Evolutionary conservation across 2,113 vertebrate genomes (phyloP), one percentile per base, ranked within the genome.

Genomic region (Cyphomyrus plagiostoma): DNA sequence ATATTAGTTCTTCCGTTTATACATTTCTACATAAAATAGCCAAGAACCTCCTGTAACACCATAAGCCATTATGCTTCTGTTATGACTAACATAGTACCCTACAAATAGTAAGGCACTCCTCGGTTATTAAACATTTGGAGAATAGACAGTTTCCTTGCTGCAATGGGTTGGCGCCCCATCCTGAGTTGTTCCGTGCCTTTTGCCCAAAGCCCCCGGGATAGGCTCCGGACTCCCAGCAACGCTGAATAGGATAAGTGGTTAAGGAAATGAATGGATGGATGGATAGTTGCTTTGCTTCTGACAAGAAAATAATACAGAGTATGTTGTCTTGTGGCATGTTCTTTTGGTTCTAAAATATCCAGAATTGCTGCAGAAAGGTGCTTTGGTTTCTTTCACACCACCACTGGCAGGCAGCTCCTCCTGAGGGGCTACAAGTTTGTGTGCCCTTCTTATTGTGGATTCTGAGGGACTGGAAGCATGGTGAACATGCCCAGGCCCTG

Each of bases 301-400:
- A 19, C 19, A 56, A 56, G 52, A 23, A 58, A 5, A 58, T n/a
- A 23, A 58, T 23, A 6, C 21, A 23, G 56, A 58, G 21, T 58
- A 58, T 58, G 21, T 58, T 9, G 23, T 62, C 26, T 4, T 3
- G 5, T 30, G 74, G 35, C 42, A 74, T 8, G 46, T 74, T 77
- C 23, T 48, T 23, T 48, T 62, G 39, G 15, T 19, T 70, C 26
- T 2, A 17, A 92, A 96, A 92, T 77, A 88, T 7, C 95, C 94
- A 89, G 89, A 90, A 39, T 92, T 89, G 91, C 91, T 92, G 1
- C 92, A 94, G 91, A 91, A 95, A 93, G 92, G 90, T 11, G 80
- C 93, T 62, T 89, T 94, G 23, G 10, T 94, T 84, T 93, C 92
- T 48, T 94, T 92, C 0, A 93, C 92, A 6, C 91, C 91, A 26